Evolutionary conservation across 2,888 invertebrate species (phyloP).

Genomic region (Agrochola circellaris): DNA sequence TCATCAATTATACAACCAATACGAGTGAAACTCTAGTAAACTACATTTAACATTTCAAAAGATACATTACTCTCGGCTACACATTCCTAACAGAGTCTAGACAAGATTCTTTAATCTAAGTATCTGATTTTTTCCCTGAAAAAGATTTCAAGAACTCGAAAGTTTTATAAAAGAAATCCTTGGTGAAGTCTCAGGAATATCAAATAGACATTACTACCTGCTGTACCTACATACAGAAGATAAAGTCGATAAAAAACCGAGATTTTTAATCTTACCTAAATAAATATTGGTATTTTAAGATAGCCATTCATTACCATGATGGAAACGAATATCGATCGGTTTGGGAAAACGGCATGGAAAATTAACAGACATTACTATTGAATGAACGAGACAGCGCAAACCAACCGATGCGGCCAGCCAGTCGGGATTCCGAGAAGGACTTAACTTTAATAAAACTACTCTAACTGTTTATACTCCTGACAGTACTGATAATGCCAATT

Average conservation of each 20-base stretch:
- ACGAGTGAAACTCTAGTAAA: conserved; percentile 24
- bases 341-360: conserved; percentile 30
- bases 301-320: conserved; percentile 26
- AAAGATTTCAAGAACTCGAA: not conserved
- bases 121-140: not conserved
- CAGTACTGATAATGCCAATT: not conserved
- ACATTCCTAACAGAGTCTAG: conserved; percentile 1
- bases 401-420: conserved; percentile 4
- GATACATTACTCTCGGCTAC: conserved; percentile 5
- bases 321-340: conserved; percentile 38
- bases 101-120: not conserved
- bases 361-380: conserved; percentile 43
- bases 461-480: conserved; percentile 6
- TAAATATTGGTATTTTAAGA: conserved; percentile 6
- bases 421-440: conserved; percentile 15
- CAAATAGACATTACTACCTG: conserved; percentile 15
- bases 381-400: conserved; percentile 41
- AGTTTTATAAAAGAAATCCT: not conserved
- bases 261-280: conserved; percentile 12
- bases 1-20: conserved; percentile 39
- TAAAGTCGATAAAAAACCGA: not conserved
- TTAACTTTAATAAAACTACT: conserved; percentile 16
- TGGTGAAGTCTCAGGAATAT: conserved; percentile 5
- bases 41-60: conserved; percentile 23
- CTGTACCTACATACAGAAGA: not conserved